Evolutionary conservation across 2,113 vertebrate species (phyloP).

Genomic region (Chloropsis cyanopogon): DNA sequence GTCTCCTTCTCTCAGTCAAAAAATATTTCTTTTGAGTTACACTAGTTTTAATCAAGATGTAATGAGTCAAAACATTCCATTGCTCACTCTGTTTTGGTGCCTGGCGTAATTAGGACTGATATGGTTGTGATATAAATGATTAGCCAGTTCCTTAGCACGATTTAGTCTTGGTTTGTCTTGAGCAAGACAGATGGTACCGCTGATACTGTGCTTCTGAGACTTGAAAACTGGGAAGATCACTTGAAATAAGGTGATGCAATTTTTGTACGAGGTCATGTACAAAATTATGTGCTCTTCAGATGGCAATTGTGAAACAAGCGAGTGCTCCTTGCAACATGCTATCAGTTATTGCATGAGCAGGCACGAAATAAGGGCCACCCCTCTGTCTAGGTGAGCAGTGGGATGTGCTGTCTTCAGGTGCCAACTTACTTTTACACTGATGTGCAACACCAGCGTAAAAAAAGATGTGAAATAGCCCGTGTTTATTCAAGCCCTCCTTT

Average conservation of each 20-base stretch:
- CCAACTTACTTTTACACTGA: background rate
- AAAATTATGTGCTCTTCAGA: background rate
- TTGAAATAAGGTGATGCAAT: conserved; percentile 9
- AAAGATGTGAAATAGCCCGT: background rate
- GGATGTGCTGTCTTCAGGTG: background rate
- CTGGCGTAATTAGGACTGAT: background rate
- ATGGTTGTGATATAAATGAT: fast-evolving
- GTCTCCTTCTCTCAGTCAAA: background rate
- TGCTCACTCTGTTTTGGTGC: background rate
- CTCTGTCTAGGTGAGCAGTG: background rate
- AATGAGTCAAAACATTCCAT: background rate
- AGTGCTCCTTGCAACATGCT: background rate
- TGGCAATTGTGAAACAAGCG: background rate
- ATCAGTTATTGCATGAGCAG: background rate
- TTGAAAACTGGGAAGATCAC: background rate
- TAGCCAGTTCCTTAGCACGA: background rate
- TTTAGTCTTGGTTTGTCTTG: background rate
- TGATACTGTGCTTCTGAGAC: background rate
- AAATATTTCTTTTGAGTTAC: background rate
- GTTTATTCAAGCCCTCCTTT: background rate
- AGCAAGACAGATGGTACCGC: background rate
- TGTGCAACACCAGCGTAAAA: background rate
- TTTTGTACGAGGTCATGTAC: background rate
- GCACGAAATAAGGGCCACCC: background rate
- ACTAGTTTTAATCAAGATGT: background rate